Percentiles rank a stretch among this genome's conserved stretches.
phyloP scores from a whole-genome alignment of 2,113 vertebrate genomes.

The Ia io region DNA sequence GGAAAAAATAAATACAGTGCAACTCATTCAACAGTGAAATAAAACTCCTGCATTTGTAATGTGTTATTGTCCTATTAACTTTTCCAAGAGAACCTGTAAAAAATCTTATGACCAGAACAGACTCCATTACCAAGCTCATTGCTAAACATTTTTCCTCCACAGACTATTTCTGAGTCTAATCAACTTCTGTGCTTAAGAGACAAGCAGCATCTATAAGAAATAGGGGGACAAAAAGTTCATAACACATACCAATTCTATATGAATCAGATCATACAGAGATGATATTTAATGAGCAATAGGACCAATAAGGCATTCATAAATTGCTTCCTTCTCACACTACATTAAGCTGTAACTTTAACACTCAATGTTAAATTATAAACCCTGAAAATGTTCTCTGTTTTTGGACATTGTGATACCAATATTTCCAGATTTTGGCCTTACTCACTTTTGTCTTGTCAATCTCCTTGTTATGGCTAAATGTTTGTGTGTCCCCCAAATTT shows the following conservation, averaged over 20 bases:
- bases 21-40: constrained; percentile 43
- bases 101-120: constrained; percentile 18
- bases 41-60: constrained; percentile 35
- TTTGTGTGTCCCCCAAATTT: background rate
- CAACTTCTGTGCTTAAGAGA: background rate
- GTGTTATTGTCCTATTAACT: constrained; percentile 45
- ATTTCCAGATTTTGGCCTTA: background rate
- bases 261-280: constrained; percentile 1
- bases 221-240: background rate
- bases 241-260: background rate
- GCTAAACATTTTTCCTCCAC: constrained; percentile 2
- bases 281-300: background rate
- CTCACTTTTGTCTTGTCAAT: background rate
- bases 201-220: background rate
- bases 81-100: constrained; percentile 20
- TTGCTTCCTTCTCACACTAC: background rate
- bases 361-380: background rate
- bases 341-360: background rate
- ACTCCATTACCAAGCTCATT: constrained; percentile 38
- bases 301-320: background rate
- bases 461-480: background rate
- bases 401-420: background rate
- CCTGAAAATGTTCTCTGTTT: background rate
- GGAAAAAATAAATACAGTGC: constrained; percentile 7
- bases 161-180: constrained; percentile 39